phyloP scores from a whole-genome alignment of 2,797 vertebrate genomes.

The Florisuga fusca region DNA sequence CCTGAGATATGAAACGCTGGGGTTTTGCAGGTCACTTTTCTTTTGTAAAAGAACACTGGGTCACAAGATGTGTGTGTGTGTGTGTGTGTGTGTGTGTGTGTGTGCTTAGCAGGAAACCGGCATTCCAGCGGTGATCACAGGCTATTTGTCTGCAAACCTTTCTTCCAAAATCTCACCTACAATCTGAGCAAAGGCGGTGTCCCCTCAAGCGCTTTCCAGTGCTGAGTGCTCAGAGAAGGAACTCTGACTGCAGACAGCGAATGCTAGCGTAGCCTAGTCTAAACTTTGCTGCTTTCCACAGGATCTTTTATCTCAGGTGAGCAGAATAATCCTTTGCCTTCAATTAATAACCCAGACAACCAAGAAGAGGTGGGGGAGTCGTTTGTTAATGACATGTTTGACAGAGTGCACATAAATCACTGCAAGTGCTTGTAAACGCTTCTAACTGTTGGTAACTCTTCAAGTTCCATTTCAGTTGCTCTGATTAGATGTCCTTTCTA shows the following conservation, averaged over 20 bases:
- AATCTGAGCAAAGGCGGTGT: not conserved
- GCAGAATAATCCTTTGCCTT: not conserved
- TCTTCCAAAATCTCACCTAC: conserved; percentile 35
- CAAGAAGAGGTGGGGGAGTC: not conserved
- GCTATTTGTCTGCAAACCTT: not conserved
- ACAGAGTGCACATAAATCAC: not conserved
- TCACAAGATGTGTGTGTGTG: not conserved
- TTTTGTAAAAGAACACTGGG: conserved; percentile 13
- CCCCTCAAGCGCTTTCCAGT: not conserved
- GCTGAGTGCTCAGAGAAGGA: not conserved
- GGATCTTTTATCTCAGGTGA: not conserved
- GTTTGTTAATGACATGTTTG: not conserved
- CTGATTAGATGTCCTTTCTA: not conserved
- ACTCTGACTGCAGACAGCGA: not conserved
- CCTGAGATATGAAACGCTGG: not conserved
- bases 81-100: not conserved
- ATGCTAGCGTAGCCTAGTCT: not conserved
- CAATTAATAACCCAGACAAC: not conserved
- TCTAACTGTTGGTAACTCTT: not conserved
- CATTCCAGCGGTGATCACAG: not conserved
- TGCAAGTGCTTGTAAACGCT: not conserved
- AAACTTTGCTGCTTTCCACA: not conserved
- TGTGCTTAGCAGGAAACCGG: not conserved
- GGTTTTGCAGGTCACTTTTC: conserved; percentile 21
- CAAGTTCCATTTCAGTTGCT: not conserved